A percentile compares a stretch with the other conserved stretches of the same genome.
Evolutionary conservation across 2,797 vertebrate species (phyloP).

Genomic region (Lates japonicus): DNA sequence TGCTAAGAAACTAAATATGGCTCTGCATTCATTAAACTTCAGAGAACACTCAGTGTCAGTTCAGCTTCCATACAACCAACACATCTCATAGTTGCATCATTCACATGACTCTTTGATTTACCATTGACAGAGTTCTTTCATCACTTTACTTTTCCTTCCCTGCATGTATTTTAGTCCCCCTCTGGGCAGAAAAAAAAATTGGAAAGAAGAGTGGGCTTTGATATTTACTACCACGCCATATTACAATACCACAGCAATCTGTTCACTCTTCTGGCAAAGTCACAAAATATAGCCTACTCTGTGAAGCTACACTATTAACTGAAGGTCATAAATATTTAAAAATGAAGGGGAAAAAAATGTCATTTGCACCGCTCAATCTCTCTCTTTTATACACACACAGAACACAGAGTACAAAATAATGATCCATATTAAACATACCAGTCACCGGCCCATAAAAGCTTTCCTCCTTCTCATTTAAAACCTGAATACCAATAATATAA

Average conservation of each 20-base stretch:
- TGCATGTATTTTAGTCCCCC: conserved; percentile 29
- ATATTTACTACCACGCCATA: conserved; percentile 67
- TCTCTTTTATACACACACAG: conserved; percentile 17
- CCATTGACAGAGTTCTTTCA: conserved; percentile 48
- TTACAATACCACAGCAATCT: conserved; percentile 67
- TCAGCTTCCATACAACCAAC: conserved; percentile 11
- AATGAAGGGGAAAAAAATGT: conserved; percentile 19
- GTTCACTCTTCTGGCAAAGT: conserved; percentile 60
- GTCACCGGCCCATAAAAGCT: conserved; percentile 15
- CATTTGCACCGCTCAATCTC: conserved; percentile 30
- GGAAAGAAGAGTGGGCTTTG: conserved; percentile 37
- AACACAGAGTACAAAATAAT: conserved; percentile 16
- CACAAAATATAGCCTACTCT: conserved; percentile 58
- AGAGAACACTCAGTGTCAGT: conserved; percentile 5
- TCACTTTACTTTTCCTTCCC: conserved; percentile 37
- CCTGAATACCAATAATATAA: conserved; percentile 10
- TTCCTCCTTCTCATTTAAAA: conserved; percentile 8
- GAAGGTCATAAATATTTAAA: conserved; percentile 64
- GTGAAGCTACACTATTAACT: conserved; percentile 64
- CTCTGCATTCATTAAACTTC: conserved; percentile 12
- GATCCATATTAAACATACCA: conserved; percentile 29
- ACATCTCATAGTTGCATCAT: conserved; percentile 38
- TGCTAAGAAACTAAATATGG: background rate
- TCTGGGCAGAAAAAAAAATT: conserved; percentile 29
- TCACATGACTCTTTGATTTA: conserved; percentile 41